Evolutionary conservation across 2,888 invertebrate genomes (phyloP).

Genomic region (Prosapia bicincta): DNA sequence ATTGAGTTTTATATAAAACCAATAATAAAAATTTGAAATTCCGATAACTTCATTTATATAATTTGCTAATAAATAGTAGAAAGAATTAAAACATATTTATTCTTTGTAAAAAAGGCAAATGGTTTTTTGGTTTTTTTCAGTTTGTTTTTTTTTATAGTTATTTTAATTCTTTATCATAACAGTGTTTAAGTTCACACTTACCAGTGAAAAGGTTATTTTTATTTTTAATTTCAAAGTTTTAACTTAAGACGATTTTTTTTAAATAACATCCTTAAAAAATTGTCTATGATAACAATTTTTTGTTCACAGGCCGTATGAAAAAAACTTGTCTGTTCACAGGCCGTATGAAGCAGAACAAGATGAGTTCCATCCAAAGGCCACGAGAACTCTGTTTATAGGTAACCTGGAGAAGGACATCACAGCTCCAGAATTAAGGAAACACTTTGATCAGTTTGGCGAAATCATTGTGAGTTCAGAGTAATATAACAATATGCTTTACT

Average conservation of each 20-base stretch:
- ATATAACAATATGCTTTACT: slow-evolving; percentile 2
- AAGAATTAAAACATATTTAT: too few relatives aligned
- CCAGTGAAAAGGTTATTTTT: background rate
- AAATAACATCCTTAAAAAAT: background rate
- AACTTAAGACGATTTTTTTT: background rate
- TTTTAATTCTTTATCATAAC: too few relatives aligned
- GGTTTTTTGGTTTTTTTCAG: too few relatives aligned
- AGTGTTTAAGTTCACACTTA: too few relatives aligned
- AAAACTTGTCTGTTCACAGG: slow-evolving; percentile 43
- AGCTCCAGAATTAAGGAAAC: slow-evolving; percentile 81
- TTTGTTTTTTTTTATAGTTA: too few relatives aligned
- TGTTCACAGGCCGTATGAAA: slow-evolving; percentile 1
- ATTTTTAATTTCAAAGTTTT: background rate
- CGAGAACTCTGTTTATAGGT: slow-evolving; percentile 92
- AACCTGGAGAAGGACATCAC: slow-evolving; percentile 95
- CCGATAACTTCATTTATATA: too few relatives aligned
- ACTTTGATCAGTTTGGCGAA: slow-evolving; percentile 93
- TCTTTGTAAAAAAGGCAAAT: too few relatives aligned
- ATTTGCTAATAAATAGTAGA: too few relatives aligned
- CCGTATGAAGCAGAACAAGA: slow-evolving; percentile 94
- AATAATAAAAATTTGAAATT: too few relatives aligned
- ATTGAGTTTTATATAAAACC: too few relatives aligned
- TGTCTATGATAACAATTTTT: slow-evolving; percentile 2
- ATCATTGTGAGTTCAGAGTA: slow-evolving; percentile 70
- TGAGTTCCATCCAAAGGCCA: slow-evolving; percentile 96